phyloP scores from a whole-genome alignment of 2,888 invertebrate genomes.

The Thymelicus lineola region DNA sequence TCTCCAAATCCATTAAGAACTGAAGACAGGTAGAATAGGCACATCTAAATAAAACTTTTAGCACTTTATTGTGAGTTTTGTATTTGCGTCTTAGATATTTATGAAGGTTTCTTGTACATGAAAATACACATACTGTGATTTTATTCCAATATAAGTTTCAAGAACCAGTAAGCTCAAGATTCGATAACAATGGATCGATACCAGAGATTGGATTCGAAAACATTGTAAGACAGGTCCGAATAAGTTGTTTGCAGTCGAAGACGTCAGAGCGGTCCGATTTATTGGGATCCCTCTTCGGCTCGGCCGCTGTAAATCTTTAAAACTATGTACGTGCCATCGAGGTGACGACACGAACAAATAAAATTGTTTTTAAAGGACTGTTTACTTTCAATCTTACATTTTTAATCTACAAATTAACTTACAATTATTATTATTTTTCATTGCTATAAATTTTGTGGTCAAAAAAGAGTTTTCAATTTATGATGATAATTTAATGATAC shows the following conservation, averaged over 20 bases:
- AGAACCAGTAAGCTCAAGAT: not conserved
- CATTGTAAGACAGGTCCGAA: constrained; percentile 27
- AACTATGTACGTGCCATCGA: constrained; percentile 38
- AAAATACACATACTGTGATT: too few relatives aligned
- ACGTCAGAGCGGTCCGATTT: constrained; percentile 47
- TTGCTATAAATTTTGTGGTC: too few relatives aligned
- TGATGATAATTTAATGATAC: too few relatives aligned
- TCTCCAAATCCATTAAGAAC: constrained; percentile 8
- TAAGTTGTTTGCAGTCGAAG: constrained; percentile 39
- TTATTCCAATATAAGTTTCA: not conserved
- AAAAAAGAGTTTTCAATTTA: too few relatives aligned
- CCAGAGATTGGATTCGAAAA: constrained; percentile 17
- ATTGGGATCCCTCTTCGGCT: constrained; percentile 43
- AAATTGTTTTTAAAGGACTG: constrained; percentile 8
- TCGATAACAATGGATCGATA: constrained; percentile 15
- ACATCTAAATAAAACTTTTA: constrained; percentile 20
- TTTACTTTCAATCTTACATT: constrained; percentile 3
- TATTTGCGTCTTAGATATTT: not conserved
- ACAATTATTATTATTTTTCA: too few relatives aligned
- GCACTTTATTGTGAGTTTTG: not conserved
- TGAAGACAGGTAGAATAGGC: constrained; percentile 12
- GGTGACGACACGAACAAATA: constrained; percentile 23
- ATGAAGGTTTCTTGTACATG: too few relatives aligned
- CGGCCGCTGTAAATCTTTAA: constrained; percentile 47
- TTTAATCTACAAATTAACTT: too few relatives aligned